Percentiles rank a stretch among this genome's conserved stretches.
phyloP scores from a whole-genome alignment of 2,113 vertebrate genomes.

The Ploceus nigricollis region DNA sequence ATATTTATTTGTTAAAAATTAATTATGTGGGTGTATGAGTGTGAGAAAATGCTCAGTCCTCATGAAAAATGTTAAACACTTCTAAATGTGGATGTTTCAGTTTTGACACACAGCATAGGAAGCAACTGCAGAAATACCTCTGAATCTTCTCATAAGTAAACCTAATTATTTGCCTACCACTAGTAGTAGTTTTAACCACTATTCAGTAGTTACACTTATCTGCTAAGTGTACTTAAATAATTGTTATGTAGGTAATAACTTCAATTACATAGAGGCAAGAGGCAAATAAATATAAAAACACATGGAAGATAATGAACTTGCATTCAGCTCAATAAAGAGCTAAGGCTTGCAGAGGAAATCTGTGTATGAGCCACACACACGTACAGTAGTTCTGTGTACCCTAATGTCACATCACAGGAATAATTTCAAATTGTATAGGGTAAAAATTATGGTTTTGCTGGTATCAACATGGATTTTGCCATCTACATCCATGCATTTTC shows the following conservation, averaged over 20 bases:
- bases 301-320: not conserved
- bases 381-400: not conserved
- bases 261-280: not conserved
- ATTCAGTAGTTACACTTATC: not conserved
- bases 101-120: not conserved
- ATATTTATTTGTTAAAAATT: not conserved
- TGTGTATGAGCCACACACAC: not conserved
- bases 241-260: not conserved
- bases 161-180: not conserved
- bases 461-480: not conserved
- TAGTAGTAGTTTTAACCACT: not conserved
- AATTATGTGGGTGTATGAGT: not conserved
- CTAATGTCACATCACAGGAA: not conserved
- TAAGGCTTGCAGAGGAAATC: not conserved
- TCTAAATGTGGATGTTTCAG: not conserved
- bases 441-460: not conserved
- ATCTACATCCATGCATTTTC: not conserved
- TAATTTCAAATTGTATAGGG: not conserved
- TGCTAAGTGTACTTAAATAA: not conserved
- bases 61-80: not conserved
- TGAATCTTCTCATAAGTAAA: not conserved
- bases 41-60: not conserved
- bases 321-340: not conserved
- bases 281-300: not conserved
- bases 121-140: not conserved